Conservation (phyloP, 2,797 vertebrate genomes). For the Xerus rutilus region DNA sequence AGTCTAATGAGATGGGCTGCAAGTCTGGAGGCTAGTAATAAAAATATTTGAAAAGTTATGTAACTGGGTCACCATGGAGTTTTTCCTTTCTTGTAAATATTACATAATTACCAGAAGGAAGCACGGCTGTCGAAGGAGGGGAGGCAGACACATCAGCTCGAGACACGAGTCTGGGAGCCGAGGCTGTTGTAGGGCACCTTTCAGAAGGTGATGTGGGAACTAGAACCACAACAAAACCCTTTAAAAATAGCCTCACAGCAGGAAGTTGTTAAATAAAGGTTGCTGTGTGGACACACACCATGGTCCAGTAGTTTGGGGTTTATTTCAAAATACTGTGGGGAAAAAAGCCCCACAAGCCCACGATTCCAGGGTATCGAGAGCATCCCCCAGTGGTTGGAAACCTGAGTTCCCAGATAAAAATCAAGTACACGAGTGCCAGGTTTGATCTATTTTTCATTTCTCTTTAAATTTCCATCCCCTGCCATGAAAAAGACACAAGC, state of each 20-base stretch:
- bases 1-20: constrained; percentile 59
- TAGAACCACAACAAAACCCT: background rate
- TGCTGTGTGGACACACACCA: background rate
- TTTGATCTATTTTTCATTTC: constrained; percentile 15
- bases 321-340: constrained; percentile 1
- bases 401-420: background rate
- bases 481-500: background rate
- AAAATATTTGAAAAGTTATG: constrained; percentile 83
- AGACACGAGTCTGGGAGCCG: constrained; percentile 48
- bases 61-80: constrained; percentile 82
- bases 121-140: constrained; percentile 60
- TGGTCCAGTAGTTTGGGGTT: background rate
- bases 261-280: background rate
- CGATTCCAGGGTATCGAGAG: background rate
- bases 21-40: constrained; percentile 74
- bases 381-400: constrained; percentile 28
- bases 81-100: constrained; percentile 83
- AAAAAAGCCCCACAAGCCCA: background rate
- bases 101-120: constrained; percentile 73
- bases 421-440: background rate
- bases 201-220: constrained; percentile 52
- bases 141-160: constrained; percentile 62
- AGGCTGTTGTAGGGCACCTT: constrained; percentile 23
- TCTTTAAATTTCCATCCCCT: constrained; percentile 4
- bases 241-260: background rate